Conservation (phyloP, 2,888 invertebrate species). For the Chymomyza fuscimana region DNA sequence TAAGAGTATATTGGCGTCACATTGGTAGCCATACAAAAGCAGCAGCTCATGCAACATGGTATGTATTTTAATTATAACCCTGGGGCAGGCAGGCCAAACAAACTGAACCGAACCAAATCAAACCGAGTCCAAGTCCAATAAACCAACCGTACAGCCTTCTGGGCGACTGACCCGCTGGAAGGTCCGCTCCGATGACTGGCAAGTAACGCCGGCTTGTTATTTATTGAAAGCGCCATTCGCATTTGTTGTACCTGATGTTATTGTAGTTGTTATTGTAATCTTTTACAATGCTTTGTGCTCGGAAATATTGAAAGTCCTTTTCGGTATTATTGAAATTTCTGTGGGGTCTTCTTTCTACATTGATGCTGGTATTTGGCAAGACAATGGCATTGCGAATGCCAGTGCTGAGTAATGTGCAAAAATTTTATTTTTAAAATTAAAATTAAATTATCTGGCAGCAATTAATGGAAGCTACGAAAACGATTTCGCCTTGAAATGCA, state of each 20-base stretch:
- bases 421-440: constrained; percentile 54
- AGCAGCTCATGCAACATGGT: constrained; percentile 22
- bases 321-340: constrained; percentile 41
- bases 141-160: constrained; percentile 10
- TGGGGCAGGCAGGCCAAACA: constrained; percentile 31
- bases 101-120: background rate
- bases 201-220: constrained; percentile 2
- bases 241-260: constrained; percentile 13
- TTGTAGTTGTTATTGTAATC: constrained; percentile 19
- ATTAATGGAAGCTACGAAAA: constrained; percentile 42
- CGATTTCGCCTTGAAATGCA: constrained; percentile 45
- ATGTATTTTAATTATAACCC: constrained; percentile 61
- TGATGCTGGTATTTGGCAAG: background rate
- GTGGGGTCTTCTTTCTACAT: background rate
- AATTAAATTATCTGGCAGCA: constrained; percentile 42
- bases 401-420: constrained; percentile 45
- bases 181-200: constrained; percentile 4
- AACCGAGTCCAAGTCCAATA: background rate
- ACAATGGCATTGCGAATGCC: constrained; percentile 28
- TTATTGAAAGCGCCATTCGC: constrained; percentile 9
- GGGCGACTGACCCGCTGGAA: constrained; percentile 15
- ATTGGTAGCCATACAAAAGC: constrained; percentile 4
- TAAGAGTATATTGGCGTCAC: background rate
- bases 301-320: constrained; percentile 23
- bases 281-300: no score